phyloP scores from a whole-genome alignment of 1,140 invertebrate species.

The Drosophila funebris region DNA sequence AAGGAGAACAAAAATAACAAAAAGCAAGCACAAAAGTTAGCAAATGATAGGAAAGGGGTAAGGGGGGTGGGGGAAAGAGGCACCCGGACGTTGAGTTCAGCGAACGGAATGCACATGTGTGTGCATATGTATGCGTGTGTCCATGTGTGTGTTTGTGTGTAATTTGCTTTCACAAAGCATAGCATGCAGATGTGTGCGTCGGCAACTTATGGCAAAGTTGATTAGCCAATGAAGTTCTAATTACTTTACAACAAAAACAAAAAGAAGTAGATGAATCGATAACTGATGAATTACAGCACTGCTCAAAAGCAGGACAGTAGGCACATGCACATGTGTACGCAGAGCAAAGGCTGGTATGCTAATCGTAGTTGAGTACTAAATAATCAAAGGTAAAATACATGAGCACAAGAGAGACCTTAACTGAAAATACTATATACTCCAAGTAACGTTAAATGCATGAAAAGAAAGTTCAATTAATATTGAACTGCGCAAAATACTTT shows the following conservation, averaged over 20 bases:
- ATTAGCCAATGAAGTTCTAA: slow-evolving; percentile 29
- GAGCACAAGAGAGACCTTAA: neutral
- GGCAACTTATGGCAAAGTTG: slow-evolving; percentile 25
- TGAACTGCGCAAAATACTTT: neutral
- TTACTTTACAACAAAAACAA: neutral
- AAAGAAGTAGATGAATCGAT: neutral
- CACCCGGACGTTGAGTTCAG: slow-evolving; percentile 31
- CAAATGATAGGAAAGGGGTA: neutral
- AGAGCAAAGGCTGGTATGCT: neutral
- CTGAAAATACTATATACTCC: neutral
- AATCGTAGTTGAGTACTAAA: neutral
- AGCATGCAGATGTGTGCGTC: slow-evolving; percentile 1
- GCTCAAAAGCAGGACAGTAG: neutral
- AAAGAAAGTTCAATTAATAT: neutral
- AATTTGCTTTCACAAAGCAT: neutral
- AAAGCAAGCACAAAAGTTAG: slow-evolving; percentile 18
- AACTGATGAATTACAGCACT: neutral
- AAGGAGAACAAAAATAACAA: slow-evolving; percentile 11
- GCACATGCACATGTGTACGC: neutral
- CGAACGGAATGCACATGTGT: slow-evolving; percentile 11
- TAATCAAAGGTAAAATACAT: neutral
- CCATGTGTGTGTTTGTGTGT: neutral
- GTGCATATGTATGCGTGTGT: neutral
- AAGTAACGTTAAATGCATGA: neutral
- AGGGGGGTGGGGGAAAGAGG: neutral